A percentile compares a stretch with the other conserved stretches of the same genome.
These are phyloP conservation scores for Rhabdornis inornatus DNA, from an alignment of 2,113 vertebrate genomes.

Conservation along the genomic window DNA sequence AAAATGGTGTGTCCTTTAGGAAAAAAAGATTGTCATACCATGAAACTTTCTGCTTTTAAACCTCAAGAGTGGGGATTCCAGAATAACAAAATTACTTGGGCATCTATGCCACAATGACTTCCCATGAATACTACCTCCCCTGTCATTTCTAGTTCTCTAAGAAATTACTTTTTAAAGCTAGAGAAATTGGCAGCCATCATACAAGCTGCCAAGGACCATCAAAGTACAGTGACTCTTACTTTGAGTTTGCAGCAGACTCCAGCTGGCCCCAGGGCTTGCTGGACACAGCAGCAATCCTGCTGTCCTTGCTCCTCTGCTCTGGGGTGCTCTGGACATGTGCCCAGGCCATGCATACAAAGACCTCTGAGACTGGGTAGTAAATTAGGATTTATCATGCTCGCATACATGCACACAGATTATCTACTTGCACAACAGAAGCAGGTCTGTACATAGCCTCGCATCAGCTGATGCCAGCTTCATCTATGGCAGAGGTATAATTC, in stretches of 20 bases:
- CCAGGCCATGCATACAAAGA: accelerated
- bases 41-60: not conserved
- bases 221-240: not conserved
- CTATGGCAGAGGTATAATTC: constrained; percentile 12
- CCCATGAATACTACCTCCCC: not conserved
- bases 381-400: accelerated
- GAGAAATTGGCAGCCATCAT: not conserved
- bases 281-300: not conserved
- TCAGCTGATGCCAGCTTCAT: not conserved
- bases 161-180: not conserved
- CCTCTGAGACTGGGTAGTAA: not conserved
- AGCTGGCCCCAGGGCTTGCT: accelerated
- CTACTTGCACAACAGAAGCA: not conserved
- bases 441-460: not conserved
- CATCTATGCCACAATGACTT: not conserved
- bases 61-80: not conserved
- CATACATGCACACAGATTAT: not conserved
- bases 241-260: not conserved
- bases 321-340: accelerated
- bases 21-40: not conserved
- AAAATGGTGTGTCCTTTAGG: not conserved
- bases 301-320: not conserved
- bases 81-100: not conserved
- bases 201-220: not conserved
- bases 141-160: not conserved